These are phyloP conservation scores for Strigamia transsilvanica DNA, from an alignment of 2,888 invertebrate genomes.

Conservation along the genomic window DNA sequence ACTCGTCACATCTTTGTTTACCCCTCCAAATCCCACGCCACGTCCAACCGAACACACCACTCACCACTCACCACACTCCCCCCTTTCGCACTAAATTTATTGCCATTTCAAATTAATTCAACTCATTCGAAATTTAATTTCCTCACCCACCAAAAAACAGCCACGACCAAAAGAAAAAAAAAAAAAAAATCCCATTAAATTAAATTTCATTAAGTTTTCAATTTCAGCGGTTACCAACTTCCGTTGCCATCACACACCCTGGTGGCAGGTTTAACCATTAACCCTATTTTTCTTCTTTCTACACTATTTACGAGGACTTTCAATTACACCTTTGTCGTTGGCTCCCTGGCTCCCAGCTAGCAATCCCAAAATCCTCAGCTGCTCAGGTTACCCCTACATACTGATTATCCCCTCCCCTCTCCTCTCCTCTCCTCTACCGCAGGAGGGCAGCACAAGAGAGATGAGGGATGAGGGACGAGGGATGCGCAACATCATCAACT, in stretches of 20 bases:
- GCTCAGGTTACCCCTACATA: conserved; percentile 34
- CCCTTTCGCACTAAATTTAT: neutral
- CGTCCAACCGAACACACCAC: too few relatives aligned
- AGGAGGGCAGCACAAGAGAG: neutral
- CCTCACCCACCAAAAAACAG: neutral
- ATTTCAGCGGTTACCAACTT: conserved; percentile 5
- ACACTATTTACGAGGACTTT: conserved; percentile 28
- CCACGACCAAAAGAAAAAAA: neutral
- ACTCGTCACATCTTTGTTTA: too few relatives aligned
- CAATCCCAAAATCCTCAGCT: conserved; percentile 36
- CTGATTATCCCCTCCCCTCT: conserved; percentile 13
- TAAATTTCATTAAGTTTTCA: conserved; percentile 27
- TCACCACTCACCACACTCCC: neutral
- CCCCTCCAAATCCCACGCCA: too few relatives aligned
- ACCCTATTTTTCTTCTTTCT: neutral
- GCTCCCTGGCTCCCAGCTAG: neutral
- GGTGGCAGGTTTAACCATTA: neutral
- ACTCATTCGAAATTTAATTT: conserved; percentile 43
- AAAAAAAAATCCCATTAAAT: conserved; percentile 13
- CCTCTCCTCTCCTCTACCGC: neutral
- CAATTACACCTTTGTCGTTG: conserved; percentile 32
- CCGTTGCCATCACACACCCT: conserved; percentile 31
- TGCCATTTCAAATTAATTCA: conserved; percentile 37
- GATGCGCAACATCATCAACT: conserved; percentile 6
- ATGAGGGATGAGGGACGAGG: neutral